phyloP scores from a whole-genome alignment of 2,797 vertebrate species.

The Pseudochirops corinnae region DNA sequence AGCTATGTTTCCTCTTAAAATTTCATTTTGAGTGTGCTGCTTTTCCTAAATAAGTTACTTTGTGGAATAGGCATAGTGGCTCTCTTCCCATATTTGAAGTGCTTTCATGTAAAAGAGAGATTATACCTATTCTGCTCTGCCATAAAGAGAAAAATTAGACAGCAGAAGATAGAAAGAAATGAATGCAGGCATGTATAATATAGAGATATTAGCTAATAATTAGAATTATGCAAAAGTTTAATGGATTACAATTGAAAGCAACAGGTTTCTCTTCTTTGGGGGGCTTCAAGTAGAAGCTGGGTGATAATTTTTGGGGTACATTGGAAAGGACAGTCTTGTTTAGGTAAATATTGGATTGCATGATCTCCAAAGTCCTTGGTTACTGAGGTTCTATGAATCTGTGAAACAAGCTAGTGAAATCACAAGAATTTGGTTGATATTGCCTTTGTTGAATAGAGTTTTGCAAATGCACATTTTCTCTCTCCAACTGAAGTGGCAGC shows the following conservation, averaged over 20 bases:
- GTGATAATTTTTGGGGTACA: not conserved
- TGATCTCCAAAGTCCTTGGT: not conserved
- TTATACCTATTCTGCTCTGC: not conserved
- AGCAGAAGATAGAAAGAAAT: not conserved
- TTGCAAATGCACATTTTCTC: constrained; percentile 27
- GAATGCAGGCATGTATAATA: not conserved
- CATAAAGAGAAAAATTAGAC: not conserved
- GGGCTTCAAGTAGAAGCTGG: not conserved
- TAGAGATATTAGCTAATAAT: not conserved
- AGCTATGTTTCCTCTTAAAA: not conserved
- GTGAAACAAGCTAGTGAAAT: constrained; percentile 43
- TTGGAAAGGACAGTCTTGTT: not conserved
- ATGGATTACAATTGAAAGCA: not conserved
- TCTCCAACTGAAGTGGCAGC: constrained; percentile 8
- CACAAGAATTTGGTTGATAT: not conserved
- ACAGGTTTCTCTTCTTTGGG: not conserved
- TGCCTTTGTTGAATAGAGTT: constrained; percentile 26
- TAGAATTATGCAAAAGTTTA: not conserved
- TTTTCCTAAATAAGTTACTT: not conserved
- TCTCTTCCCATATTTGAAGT: not conserved
- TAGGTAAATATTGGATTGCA: not conserved
- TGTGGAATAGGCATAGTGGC: not conserved
- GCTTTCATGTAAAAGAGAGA: not conserved
- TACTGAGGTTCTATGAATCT: not conserved
- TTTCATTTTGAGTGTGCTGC: not conserved